A percentile compares a stretch with the other conserved stretches of the same genome.
phyloP scores from a whole-genome alignment of 2,888 invertebrate genomes.

The Acrocera orbiculus region DNA sequence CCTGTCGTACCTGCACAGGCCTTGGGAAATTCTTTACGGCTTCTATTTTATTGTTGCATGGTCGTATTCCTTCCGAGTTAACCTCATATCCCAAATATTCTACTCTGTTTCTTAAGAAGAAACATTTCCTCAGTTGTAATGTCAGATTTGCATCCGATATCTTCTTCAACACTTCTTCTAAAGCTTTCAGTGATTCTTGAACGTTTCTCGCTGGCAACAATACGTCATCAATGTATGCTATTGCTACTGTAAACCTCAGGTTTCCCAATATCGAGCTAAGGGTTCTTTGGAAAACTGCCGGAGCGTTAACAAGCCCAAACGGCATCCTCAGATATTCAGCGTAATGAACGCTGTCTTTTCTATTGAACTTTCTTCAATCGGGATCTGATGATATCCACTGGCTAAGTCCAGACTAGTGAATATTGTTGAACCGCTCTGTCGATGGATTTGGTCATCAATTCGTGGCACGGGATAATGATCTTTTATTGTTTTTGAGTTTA shows the following conservation, averaged over 20 bases:
- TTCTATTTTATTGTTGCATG: slow-evolving; percentile 7
- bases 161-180: too few species aligned
- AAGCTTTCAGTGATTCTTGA: too few species aligned
- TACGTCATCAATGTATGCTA: too few species aligned
- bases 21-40: slow-evolving; percentile 9
- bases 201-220: background rate
- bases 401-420: slow-evolving; percentile 14
- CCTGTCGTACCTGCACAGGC: slow-evolving; percentile 7
- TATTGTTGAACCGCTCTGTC: slow-evolving; percentile 11
- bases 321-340: slow-evolving; percentile 13
- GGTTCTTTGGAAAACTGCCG: too few species aligned
- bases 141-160: slow-evolving; percentile 2
- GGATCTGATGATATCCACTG: slow-evolving; percentile 16
- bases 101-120: slow-evolving; percentile 8
- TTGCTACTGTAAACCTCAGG: too few species aligned
- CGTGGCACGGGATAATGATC: slow-evolving; percentile 13
- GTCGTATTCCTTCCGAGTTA: slow-evolving; percentile 9
- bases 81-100: slow-evolving; percentile 13
- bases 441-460: slow-evolving; percentile 12
- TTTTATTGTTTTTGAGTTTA: slow-evolving; percentile 12
- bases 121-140: slow-evolving; percentile 12
- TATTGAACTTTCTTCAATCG: slow-evolving; percentile 11
- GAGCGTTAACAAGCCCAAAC: slow-evolving; percentile 4
- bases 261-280: background rate
- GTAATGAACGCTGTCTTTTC: slow-evolving; percentile 17